Conservation (phyloP, 2,888 invertebrate genomes). For the Spodoptera littoralis region DNA sequence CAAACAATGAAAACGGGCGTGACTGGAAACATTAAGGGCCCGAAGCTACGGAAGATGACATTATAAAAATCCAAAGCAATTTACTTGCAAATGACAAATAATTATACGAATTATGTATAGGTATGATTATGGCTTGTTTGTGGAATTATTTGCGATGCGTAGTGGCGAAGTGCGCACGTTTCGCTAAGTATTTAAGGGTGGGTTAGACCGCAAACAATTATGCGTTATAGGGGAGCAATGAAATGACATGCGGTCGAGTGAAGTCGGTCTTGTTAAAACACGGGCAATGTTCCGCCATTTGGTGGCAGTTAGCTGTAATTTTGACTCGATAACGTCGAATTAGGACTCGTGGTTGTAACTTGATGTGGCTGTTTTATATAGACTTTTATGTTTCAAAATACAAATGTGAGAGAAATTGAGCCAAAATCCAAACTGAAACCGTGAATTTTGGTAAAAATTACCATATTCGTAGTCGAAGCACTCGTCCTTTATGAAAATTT, state of each 20-base stretch:
- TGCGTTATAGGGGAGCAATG: slow-evolving; percentile 67
- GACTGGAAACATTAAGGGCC: slow-evolving; percentile 53
- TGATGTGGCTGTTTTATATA: slow-evolving; percentile 10
- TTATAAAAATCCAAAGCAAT: slow-evolving; percentile 68
- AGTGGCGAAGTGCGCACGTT: slow-evolving; percentile 67
- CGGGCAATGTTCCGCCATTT: slow-evolving; percentile 58
- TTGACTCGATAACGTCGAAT: slow-evolving; percentile 21
- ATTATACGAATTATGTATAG: slow-evolving; percentile 70
- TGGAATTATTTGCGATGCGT: slow-evolving; percentile 70
- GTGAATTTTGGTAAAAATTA: no score
- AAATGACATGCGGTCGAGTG: slow-evolving; percentile 72
- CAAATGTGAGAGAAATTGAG: no score
- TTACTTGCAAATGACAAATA: slow-evolving; percentile 69
- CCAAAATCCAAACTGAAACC: no score
- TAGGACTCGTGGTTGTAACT: slow-evolving; percentile 12
- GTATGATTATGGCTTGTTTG: slow-evolving; percentile 69
- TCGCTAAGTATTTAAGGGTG: slow-evolving; percentile 76
- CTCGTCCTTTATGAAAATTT: no score
- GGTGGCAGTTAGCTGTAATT: slow-evolving; percentile 57
- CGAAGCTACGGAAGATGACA: slow-evolving; percentile 71
- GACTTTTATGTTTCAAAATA: no score
- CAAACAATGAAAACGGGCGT: slow-evolving; percentile 31
- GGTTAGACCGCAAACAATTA: slow-evolving; percentile 78
- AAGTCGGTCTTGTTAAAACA: slow-evolving; percentile 66
- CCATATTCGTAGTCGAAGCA: no score